Percentiles rank a stretch among this genome's conserved stretches.
Conservation (phyloP, 2,113 vertebrate genomes). For the zebrafish (Danio rerio) region GRCz12tu NC_133179.1:11812501-11813000, state of each 20-base stretch:
- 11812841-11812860: slow-evolving; percentile 11
- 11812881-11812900: not conserved
- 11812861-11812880: not conserved
- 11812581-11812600: too few species aligned
- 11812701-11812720: not conserved
- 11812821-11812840: not conserved
- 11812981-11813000: slow-evolving; percentile 23
- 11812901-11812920: slow-evolving; percentile 23
- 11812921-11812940: slow-evolving; percentile 14
- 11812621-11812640: too few species aligned
- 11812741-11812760: not conserved
- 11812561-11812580: too few species aligned
- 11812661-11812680: too few species aligned
- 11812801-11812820: not conserved
- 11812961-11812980: slow-evolving; percentile 15
- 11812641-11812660: too few species aligned
- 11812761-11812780: not conserved
- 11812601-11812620: too few species aligned
- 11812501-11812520: too few species aligned
- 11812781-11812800: not conserved
- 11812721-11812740: not conserved
- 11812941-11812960: not conserved
- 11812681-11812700: not conserved
- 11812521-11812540: too few species aligned
- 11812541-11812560: too few species aligned